A percentile compares a stretch with the other conserved stretches of the same genome.
Conservation (phyloP, 2,797 vertebrate species). For the Meda fulgida region DNA sequence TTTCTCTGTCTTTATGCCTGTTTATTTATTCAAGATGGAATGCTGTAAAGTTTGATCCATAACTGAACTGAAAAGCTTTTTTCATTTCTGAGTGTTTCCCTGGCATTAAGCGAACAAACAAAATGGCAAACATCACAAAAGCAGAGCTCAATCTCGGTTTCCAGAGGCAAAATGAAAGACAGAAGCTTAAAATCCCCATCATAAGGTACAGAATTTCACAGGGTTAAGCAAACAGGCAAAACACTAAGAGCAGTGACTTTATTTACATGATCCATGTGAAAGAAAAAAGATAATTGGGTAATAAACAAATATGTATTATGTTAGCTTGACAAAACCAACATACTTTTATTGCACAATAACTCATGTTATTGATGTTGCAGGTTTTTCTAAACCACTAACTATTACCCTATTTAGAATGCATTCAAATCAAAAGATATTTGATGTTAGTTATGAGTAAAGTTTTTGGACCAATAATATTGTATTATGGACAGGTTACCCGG, state of each 20-base stretch:
- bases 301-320: not conserved
- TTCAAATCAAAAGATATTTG: not conserved
- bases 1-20: not conserved
- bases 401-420: not conserved
- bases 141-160: not conserved
- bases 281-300: not conserved
- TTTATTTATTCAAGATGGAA: slow-evolving; percentile 42
- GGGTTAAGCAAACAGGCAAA: not conserved
- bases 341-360: not conserved
- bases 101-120: slow-evolving; percentile 22
- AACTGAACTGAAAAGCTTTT: slow-evolving; percentile 27
- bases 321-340: not conserved
- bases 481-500: not conserved
- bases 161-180: no score
- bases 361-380: not conserved
- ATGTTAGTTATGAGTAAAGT: not conserved
- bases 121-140: slow-evolving; percentile 7
- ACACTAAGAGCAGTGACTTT: not conserved
- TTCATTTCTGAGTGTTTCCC: slow-evolving; percentile 6
- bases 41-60: not conserved
- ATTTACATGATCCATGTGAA: not conserved
- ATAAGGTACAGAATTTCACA: not conserved
- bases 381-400: not conserved
- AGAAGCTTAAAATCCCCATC: no score
- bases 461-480: not conserved